Evolutionary conservation across 1,140 invertebrate species (phyloP), one percentile per base, ranked within the genome.

Genomic region (Branchinecta lindahli): DNA sequence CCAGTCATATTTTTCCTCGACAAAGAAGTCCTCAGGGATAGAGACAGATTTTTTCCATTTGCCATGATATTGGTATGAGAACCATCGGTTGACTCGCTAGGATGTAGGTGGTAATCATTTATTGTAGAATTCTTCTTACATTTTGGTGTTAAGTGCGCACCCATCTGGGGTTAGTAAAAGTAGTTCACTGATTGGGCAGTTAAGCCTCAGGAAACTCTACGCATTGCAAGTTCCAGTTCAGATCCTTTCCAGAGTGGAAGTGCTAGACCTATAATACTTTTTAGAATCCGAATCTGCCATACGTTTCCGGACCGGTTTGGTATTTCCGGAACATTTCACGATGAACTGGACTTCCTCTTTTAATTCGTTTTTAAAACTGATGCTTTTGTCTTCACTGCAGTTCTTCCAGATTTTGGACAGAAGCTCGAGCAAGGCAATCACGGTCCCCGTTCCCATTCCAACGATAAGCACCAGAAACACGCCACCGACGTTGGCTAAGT

Each of bases 381-480:
- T 75, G 72, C 75, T 89, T 84, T 86, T 86, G 79, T 91, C 86
- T 71, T 86, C 84, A 12, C 88, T 82, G 0, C 52, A 61, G 52
- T 61, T 61, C 18, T 20, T 61, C 52, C 52, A 61, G 12, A 68
- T 68, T 45, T 44, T 21, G 21, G 15, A 44, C 4, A 67, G 66
- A 3, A 15, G 33, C 66, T 67, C 52, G 4, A 61, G 52, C 9
- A 88, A 79, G 0, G 85, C 86, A 70, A 90, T 83, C 6, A 86
- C 73, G 21, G 86, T 81, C 0, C 87, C 85, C 10, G 85, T 79
- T 0, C 79, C 74, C 66, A 86, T 85, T 0, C 90, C 90, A 21
- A 83, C 82, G 3, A 87, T 83, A 0, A 96, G 79, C 0, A 95
- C 90, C 1, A 95, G 84, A 78, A 94, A 96, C 10, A 96, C 91